Conservation (phyloP, 2,888 invertebrate species). For the Gastrophysa polygoni region DNA sequence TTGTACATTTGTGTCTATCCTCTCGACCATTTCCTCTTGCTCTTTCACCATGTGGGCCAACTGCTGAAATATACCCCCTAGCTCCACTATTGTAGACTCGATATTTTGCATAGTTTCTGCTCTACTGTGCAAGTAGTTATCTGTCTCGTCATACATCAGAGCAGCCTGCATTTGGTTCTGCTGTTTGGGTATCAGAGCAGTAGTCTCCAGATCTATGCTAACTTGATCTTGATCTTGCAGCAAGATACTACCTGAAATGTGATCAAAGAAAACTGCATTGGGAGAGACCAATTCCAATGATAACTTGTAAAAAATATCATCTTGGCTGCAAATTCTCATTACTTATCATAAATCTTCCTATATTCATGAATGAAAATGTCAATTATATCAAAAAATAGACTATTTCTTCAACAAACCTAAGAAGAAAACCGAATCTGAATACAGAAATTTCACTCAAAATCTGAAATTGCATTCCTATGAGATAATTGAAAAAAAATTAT, state of each 20-base stretch:
- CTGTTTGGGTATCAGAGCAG: constrained; percentile 55
- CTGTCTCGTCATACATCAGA: constrained; percentile 83
- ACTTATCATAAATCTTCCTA: no score
- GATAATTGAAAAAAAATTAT: no score
- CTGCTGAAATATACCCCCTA: constrained; percentile 98
- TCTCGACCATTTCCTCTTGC: constrained; percentile 96
- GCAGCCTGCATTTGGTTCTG: constrained; percentile 67
- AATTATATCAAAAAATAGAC: no score
- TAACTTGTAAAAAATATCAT: no score
- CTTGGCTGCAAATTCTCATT: no score
- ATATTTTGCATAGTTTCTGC: constrained; percentile 99
- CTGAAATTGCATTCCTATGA: no score
- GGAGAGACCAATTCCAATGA: no score
- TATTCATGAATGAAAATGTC: no score
- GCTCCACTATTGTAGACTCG: constrained; percentile 97
- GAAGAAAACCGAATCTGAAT: no score
- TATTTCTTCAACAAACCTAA: no score
- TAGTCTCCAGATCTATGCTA: constrained; percentile 81
- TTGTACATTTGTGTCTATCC: constrained; percentile 97
- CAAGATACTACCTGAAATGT: constrained; percentile 52
- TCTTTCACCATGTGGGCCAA: constrained; percentile 97
- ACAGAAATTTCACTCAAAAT: no score
- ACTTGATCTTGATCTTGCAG: constrained; percentile 72
- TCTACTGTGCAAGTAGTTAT: constrained; percentile 88
- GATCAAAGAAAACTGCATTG: neutral